Evolutionary conservation across 2,888 invertebrate genomes (phyloP).

Genomic region (Epinotia nisella): DNA sequence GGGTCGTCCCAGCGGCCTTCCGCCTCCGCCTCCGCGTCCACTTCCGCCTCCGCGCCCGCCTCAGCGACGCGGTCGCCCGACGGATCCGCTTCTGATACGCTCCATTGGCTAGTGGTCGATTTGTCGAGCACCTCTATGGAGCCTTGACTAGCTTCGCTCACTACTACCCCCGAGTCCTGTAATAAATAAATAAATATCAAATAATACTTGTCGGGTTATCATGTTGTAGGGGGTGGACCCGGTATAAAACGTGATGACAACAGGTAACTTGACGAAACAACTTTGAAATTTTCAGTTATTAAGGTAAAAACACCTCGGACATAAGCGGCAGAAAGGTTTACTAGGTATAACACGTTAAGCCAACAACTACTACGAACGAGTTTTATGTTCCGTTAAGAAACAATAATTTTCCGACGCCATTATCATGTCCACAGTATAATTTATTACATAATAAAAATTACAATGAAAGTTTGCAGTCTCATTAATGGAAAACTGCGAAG

Average conservation of each 20-base stretch:
- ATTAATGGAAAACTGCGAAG: background rate
- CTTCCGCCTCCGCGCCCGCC: constrained; percentile 62
- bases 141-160: constrained; percentile 82
- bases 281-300: background rate
- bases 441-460: no score
- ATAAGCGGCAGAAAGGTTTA: background rate
- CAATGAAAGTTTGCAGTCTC: background rate
- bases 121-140: constrained; percentile 84
- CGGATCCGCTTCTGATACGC: constrained; percentile 81
- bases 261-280: background rate
- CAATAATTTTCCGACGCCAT: background rate
- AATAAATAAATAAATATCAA: constrained; percentile 44
- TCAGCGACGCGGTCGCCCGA: constrained; percentile 77
- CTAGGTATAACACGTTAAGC: background rate
- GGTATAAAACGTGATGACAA: background rate
- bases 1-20: constrained; percentile 41
- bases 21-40: constrained; percentile 56
- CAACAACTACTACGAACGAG: background rate
- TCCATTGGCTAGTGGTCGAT: constrained; percentile 84
- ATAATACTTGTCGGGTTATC: background rate
- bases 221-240: background rate
- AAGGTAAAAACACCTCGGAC: background rate
- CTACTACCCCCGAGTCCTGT: constrained; percentile 82
- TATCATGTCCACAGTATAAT: no score
- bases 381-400: background rate